Percentiles rank a stretch among this genome's conserved stretches.
Evolutionary conservation across 2,113 vertebrate genomes (phyloP).

Genomic region (Paraplagusia blochii): DNA sequence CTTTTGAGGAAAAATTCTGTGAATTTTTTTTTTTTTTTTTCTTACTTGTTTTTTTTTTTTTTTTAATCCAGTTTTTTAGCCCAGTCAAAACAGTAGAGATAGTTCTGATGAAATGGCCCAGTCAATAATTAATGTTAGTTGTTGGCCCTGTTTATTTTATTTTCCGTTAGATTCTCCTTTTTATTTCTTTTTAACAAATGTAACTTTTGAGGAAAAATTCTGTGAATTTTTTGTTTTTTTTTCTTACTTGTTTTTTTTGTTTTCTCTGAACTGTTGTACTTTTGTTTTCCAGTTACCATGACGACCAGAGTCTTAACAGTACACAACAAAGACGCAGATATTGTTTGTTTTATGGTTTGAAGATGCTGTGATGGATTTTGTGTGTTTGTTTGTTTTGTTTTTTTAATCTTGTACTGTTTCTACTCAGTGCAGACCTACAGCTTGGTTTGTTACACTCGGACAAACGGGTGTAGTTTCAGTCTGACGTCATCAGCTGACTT

Average conservation of each 20-base stretch:
- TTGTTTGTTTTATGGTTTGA: neutral
- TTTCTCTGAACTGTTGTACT: conserved; percentile 31
- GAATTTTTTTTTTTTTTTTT: conserved; percentile 7
- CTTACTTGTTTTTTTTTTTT: neutral
- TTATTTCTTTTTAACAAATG: conserved; percentile 1
- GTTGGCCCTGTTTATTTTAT: neutral
- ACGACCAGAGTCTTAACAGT: neutral
- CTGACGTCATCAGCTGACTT: too few species aligned
- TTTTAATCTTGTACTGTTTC: too few species aligned
- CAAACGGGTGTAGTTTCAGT: too few species aligned
- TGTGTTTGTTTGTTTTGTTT: too few species aligned
- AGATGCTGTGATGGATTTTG: neutral
- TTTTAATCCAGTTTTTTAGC: too few species aligned
- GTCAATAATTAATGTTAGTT: too few species aligned
- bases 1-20: neutral
- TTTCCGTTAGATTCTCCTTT: conserved; percentile 7
- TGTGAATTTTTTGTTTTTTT: conserved; percentile 23
- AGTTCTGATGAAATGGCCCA: too few species aligned
- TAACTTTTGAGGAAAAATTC: neutral
- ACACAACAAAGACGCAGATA: neutral
- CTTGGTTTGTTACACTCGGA: too few species aligned
- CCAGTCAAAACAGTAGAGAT: too few species aligned
- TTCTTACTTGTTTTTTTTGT: too few species aligned
- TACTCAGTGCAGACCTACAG: too few species aligned
- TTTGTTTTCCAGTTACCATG: conserved; percentile 34